Conservation (phyloP, 2,888 invertebrate genomes). For the Aphodius sticticus region DNA sequence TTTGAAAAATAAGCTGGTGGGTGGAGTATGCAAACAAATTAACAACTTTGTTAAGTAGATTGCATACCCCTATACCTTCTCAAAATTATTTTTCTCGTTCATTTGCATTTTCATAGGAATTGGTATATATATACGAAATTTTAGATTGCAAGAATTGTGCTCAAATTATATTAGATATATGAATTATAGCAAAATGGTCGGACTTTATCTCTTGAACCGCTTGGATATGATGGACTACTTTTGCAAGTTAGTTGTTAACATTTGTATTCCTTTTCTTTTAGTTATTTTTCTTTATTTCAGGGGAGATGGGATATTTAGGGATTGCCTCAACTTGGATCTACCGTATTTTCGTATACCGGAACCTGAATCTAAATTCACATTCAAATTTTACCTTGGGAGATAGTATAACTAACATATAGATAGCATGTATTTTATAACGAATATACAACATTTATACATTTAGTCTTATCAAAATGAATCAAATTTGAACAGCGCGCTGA, state of each 20-base stretch:
- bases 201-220: not conserved
- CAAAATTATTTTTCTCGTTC: too few species aligned
- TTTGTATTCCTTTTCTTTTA: conserved; percentile 5
- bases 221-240: conserved; percentile 31
- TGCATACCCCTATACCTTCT: too few species aligned
- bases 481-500: not conserved
- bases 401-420: not conserved
- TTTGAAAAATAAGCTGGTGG: too few species aligned
- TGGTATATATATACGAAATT: not conserved
- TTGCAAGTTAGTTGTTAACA: conserved; percentile 38
- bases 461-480: not conserved
- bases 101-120: too few species aligned
- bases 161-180: conserved; percentile 34
- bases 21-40: too few species aligned
- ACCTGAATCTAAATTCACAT: not conserved
- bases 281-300: conserved; percentile 28
- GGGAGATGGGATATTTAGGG: conserved; percentile 33
- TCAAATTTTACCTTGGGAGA: not conserved
- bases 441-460: not conserved
- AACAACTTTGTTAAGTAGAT: too few species aligned
- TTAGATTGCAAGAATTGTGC: conserved; percentile 40
- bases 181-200: conserved; percentile 28
- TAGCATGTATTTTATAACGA: not conserved
- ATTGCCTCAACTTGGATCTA: conserved; percentile 13
- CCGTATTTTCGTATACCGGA: not conserved